Base-by-base conservation (phyloP, 53 echinoderm and acorn worm species). In the Luidia sarsii region DNA sequence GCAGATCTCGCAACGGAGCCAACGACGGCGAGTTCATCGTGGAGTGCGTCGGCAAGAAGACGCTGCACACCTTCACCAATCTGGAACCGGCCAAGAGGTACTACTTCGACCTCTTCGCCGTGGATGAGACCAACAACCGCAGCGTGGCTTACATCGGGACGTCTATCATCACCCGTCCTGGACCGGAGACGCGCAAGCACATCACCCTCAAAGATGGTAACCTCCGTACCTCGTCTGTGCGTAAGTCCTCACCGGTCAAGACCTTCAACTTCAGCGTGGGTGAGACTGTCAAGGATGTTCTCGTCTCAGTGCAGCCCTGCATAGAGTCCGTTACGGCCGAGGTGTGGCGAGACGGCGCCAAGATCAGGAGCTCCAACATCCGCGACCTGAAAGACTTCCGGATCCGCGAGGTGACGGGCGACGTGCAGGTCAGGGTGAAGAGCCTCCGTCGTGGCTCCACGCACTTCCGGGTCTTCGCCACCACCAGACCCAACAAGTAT, bases 1-100 rank as follows among this genome's bases (percentile, higher is more conserved):
- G 43, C 7, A 57, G 55, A 21, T 57, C 65, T n/a, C 62, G 46
- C 6, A 57, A 79, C 31, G 38, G 48, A 27, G 46, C 28, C 2
- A 61, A 83, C 30, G 86, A 86, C 22, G 59, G 83, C 0, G 90
- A 91, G 34, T 52, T 97, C 43, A 69, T 74, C 8, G 70, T 97
- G 36, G 97, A 97, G 64, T 97, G 97, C 24, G 91, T 97, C 28
- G 97, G 97, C 0, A 68, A 77, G 50, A 97, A 97, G 39, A 97
- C 88, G 0, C 84, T 88, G 30, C 97, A 97, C 87, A 97, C 93
- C 14, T 82, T 91, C 66, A 97, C 91, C 20, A 88, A 97, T 67
- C 67, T 97, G 35, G 83, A 85, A 33, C 91, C 97, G 20, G 93
- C 75, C 4, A 80, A 72, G 45, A 77, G 66, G 5, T 97, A 97